phyloP scores from a whole-genome alignment of 2,113 vertebrate species.

The Jaculus jaculus region DNA sequence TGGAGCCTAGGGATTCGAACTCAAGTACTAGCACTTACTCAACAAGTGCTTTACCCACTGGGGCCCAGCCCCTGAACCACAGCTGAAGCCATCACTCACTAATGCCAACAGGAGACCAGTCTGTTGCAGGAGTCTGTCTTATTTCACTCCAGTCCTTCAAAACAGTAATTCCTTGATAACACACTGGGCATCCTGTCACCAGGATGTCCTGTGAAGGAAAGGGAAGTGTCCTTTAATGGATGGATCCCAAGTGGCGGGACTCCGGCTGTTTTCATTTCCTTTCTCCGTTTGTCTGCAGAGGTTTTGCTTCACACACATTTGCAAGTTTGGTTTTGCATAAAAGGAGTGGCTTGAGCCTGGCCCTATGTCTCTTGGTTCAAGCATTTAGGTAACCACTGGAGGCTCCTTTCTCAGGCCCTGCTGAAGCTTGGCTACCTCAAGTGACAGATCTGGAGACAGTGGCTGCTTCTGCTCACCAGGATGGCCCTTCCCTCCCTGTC shows the following conservation, averaged over 20 bases:
- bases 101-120: not conserved
- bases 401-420: not conserved
- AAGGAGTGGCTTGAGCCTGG: not conserved
- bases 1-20: too few relatives aligned
- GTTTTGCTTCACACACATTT: not conserved
- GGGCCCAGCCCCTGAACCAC: too few relatives aligned
- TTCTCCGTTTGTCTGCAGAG: not conserved
- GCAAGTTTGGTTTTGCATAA: not conserved
- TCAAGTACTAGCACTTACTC: too few relatives aligned
- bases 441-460: not conserved
- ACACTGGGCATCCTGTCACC: rapidly evolving
- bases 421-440: rapidly evolving
- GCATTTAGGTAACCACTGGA: rapidly evolving
- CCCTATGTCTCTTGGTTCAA: not conserved
- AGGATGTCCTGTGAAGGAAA: not conserved
- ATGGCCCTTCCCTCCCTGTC: not conserved
- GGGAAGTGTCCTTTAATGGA: not conserved
- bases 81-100: too few relatives aligned
- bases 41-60: too few relatives aligned
- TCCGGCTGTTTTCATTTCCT: not conserved
- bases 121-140: rapidly evolving
- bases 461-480: not conserved
- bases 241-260: not conserved
- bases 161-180: rapidly evolving
- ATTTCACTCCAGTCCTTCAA: too few relatives aligned